Base-by-base conservation (phyloP, 2,113 vertebrate genomes). In the Boulengerochromis microlepis region DNA sequence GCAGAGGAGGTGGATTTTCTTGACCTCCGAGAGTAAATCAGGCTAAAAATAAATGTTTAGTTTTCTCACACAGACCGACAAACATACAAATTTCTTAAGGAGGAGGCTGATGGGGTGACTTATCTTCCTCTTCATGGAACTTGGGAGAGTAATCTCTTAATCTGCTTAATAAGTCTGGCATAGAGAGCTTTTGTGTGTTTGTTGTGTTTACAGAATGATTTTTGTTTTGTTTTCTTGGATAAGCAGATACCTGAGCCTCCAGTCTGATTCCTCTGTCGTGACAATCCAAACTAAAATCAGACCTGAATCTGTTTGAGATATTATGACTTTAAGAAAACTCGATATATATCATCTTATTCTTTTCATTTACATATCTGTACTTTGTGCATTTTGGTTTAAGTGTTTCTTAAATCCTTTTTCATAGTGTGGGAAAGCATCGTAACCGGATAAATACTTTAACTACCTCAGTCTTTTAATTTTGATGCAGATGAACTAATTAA, bases 81-180 rank as follows among this genome's bases (percentile, higher is more conserved):
- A 78, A 80, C 19, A 59, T 16, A 81, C 10, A 84, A 33, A 81
- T 80, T 50, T 87, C 10, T 80, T 80, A 19, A 64, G 78, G 69
- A 57, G 83, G 54, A 85, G 85, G 47, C 61, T 86, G 86, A 52
- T 64, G 78, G 61, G n/a, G 6, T 83, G 86, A 90, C 83, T 94
- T 93, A 86, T 90, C 88, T 88, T 90, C 84, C 61, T 92, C 92
- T 87, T 92, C 78, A 38, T 93, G 88, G 83, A 95, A 93, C 26
- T 92, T 90, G 45, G 83, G 6, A 85, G 86, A 90, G 83, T 95
- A 96, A 96, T 95, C 95, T 95, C 86, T 95, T 95, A 95, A 95
- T 95, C 95, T 94, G 50, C 90, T 95, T 95, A 95, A 94, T 94
- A 90, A 94, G 92, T 94, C 93, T 94, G 94, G 94, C 91, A 88